Evolutionary conservation across 2,797 vertebrate genomes (phyloP).

Genomic region (Chelidonichthys spinosus): DNA sequence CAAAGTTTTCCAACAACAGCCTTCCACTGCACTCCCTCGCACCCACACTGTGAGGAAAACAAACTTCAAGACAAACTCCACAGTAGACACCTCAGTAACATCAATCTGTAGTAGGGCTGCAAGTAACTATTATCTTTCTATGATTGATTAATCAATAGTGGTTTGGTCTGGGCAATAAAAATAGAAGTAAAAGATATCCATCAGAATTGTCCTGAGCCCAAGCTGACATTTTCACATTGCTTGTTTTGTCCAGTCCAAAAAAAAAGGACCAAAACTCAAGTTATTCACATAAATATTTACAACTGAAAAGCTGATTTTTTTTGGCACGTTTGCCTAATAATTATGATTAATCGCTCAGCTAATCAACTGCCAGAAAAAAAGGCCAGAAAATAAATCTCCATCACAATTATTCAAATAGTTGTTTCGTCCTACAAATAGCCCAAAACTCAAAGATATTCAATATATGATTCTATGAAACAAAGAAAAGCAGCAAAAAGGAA

Average conservation of each 20-base stretch:
- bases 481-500: not conserved
- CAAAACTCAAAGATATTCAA: not conserved
- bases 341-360: not conserved
- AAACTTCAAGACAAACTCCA: conserved; percentile 39
- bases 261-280: not conserved
- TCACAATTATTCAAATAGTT: not conserved
- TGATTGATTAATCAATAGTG: not conserved
- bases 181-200: not conserved
- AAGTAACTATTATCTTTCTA: not conserved
- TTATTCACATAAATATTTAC: not conserved
- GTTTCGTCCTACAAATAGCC: not conserved
- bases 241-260: not conserved
- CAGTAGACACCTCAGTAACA: conserved; percentile 23
- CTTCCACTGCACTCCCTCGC: conserved; percentile 52
- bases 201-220: not conserved
- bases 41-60: conserved; percentile 53
- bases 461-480: not conserved
- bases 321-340: not conserved
- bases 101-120: not conserved
- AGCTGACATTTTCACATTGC: not conserved
- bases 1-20: conserved; percentile 58
- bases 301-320: not conserved
- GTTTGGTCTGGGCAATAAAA: not conserved
- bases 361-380: not conserved
- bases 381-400: no score